phyloP scores from a whole-genome alignment of 2,888 invertebrate species.

The Asteroscopus sphinx region DNA sequence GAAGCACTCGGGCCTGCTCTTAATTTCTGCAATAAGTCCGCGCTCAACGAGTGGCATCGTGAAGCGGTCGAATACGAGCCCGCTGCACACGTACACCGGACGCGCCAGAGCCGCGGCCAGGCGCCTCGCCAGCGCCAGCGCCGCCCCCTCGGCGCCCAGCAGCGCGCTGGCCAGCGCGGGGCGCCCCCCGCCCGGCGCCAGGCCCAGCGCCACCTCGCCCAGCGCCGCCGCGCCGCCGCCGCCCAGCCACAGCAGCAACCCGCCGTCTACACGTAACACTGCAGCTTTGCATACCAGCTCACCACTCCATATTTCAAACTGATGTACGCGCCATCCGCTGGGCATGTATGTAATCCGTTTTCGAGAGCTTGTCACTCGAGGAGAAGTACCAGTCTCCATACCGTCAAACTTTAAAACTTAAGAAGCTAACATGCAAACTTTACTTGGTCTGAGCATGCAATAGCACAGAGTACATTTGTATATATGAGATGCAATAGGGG shows the following conservation, averaged over 20 bases:
- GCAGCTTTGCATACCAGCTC: slow-evolving; percentile 69
- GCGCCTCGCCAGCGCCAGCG: slow-evolving; percentile 68
- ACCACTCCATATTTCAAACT: slow-evolving; percentile 76
- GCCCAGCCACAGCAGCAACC: slow-evolving; percentile 78
- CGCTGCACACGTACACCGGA: slow-evolving; percentile 70
- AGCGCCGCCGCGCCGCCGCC: slow-evolving; percentile 54
- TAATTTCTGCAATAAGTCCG: slow-evolving; percentile 67
- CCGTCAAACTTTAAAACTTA: neutral
- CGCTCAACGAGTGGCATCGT: slow-evolving; percentile 69
- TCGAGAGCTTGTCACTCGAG: slow-evolving; percentile 64
- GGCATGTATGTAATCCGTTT: slow-evolving; percentile 66
- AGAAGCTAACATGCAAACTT: neutral
- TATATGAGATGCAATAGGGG: too few relatives aligned
- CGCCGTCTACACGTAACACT: slow-evolving; percentile 70
- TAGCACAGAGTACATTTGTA: too few relatives aligned
- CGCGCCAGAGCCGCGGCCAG: slow-evolving; percentile 61
- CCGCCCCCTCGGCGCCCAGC: slow-evolving; percentile 55
- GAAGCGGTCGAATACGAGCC: slow-evolving; percentile 68
- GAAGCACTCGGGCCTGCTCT: slow-evolving; percentile 68
- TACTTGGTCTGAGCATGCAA: too few relatives aligned
- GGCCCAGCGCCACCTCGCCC: slow-evolving; percentile 67
- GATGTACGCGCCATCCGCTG: slow-evolving; percentile 74
- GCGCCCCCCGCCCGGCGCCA: slow-evolving; percentile 56
- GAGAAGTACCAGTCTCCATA: slow-evolving; percentile 51
- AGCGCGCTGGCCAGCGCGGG: slow-evolving; percentile 58